phyloP scores from a whole-genome alignment of 2,888 invertebrate genomes.

The Quadroppia sp. region DNA sequence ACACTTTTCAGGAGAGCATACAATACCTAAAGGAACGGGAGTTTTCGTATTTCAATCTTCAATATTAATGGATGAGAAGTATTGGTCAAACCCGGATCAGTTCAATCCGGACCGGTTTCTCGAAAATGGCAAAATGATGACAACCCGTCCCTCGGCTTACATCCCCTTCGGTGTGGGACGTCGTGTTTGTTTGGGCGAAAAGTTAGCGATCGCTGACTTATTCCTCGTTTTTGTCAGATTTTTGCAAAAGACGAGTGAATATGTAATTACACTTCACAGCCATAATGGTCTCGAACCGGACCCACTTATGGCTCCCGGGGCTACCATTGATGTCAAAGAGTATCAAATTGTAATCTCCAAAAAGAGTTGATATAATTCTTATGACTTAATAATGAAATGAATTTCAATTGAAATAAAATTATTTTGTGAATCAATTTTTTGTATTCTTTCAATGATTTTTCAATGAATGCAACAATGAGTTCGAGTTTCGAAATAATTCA shows the following conservation, averaged over 20 bases:
- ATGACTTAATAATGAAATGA: too few relatives aligned
- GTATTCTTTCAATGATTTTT: too few relatives aligned
- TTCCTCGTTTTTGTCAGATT: conserved; percentile 12
- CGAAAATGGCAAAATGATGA: background rate
- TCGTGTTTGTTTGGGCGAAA: conserved; percentile 34
- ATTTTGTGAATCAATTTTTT: too few relatives aligned
- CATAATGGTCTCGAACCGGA: conserved; percentile 56
- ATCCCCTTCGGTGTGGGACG: conserved; percentile 24
- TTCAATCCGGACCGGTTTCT: conserved; percentile 15
- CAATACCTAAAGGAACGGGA: background rate
- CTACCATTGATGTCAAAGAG: too few relatives aligned
- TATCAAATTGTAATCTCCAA: too few relatives aligned
- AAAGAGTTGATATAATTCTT: too few relatives aligned
- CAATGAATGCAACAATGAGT: too few relatives aligned
- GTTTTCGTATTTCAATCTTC: background rate
- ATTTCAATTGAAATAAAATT: too few relatives aligned
- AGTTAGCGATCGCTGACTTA: conserved; percentile 12
- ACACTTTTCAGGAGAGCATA: conserved; percentile 1
- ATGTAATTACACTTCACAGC: background rate
- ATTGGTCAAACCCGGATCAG: background rate
- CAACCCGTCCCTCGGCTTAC: background rate
- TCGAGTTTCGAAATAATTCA: too few relatives aligned
- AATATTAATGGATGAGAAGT: conserved; percentile 8
- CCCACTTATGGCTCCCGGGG: too few relatives aligned
- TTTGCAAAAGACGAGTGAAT: background rate